Conservation (phyloP, 2,797 vertebrate species). For the Cossypha heuglini region DNA sequence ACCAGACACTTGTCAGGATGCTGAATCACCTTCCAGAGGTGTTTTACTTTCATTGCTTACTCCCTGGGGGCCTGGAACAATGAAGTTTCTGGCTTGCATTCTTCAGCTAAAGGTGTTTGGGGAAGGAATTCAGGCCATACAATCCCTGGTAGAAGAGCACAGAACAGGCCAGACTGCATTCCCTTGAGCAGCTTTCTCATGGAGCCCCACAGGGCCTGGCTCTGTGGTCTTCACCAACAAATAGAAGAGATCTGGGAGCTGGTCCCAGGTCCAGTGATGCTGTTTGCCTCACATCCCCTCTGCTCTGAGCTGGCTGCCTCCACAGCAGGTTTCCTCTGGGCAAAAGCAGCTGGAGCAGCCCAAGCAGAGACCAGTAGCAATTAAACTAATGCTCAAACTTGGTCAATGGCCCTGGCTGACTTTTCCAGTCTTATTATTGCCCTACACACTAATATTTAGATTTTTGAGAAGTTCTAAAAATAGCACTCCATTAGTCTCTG, state of each 20-base stretch:
- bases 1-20: neutral
- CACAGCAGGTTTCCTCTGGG: neutral
- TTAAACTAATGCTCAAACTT: neutral
- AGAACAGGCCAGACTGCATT: conserved; percentile 49
- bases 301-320: neutral
- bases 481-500: neutral
- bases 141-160: neutral
- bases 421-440: neutral
- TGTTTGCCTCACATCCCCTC: accelerated
- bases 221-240: neutral
- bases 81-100: conserved; percentile 6
- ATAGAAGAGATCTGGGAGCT: neutral
- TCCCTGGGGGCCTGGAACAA: neutral
- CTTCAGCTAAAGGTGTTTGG: neutral
- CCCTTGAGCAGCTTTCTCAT: neutral
- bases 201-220: neutral
- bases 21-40: conserved; percentile 18
- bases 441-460: neutral
- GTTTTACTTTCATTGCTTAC: neutral
- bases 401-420: neutral
- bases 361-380: neutral
- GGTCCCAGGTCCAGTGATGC: neutral
- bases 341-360: neutral
- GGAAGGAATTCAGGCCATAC: conserved; percentile 14
- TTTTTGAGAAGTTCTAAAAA: neutral